phyloP scores from a whole-genome alignment of 2,888 invertebrate species.

The Amorpha juglandis region DNA sequence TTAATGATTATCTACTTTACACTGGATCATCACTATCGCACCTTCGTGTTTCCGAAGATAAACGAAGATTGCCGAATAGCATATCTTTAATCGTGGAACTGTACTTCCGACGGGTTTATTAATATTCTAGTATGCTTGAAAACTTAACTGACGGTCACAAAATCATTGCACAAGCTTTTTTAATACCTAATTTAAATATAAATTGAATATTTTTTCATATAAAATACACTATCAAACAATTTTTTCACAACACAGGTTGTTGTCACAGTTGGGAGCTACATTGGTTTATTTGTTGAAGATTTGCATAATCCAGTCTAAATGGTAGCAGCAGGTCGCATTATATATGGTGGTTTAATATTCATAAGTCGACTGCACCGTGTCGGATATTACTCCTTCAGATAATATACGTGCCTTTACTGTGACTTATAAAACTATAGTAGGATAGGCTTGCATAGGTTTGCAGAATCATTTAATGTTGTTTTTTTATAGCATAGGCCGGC shows the following conservation, averaged over 20 bases:
- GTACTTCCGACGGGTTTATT: too few species aligned
- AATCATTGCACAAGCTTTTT: background rate
- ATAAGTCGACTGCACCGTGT: slow-evolving; percentile 33
- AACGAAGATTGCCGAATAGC: too few species aligned
- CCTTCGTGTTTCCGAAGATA: too few species aligned
- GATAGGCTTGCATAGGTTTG: too few species aligned
- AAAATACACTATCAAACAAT: background rate
- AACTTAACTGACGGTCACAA: background rate
- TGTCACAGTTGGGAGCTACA: slow-evolving; percentile 23
- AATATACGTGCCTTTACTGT: background rate
- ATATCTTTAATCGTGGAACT: too few species aligned
- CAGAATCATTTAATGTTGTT: too few species aligned
- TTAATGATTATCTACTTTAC: too few species aligned
- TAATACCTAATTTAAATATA: too few species aligned
- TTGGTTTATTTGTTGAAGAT: slow-evolving; percentile 40
- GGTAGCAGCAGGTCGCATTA: slow-evolving; percentile 44
- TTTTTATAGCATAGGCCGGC: too few species aligned
- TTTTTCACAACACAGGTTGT: background rate
- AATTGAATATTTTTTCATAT: too few species aligned
- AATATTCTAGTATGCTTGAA: background rate
- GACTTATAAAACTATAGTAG: background rate
- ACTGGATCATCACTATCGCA: too few species aligned
- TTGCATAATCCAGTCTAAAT: slow-evolving; percentile 50
- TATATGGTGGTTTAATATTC: slow-evolving; percentile 47
- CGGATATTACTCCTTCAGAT: slow-evolving; percentile 30